These are phyloP conservation scores for Peromyscus attwateri DNA, from an alignment of 2,797 vertebrate genomes.

Conservation along the genomic window DNA sequence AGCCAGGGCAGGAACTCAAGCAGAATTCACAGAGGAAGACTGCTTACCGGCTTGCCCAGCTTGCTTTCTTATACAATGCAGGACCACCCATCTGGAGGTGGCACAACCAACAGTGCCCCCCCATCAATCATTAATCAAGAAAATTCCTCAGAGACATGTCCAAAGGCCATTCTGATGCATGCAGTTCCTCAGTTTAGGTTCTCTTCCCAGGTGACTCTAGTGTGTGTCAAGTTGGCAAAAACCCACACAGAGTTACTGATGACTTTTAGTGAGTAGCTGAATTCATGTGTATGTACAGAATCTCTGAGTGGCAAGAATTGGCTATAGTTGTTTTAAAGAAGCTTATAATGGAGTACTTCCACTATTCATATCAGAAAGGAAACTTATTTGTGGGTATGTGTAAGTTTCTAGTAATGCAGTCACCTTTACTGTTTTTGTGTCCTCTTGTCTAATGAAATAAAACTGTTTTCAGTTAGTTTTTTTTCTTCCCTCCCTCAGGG, in stretches of 20 bases:
- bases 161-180: background rate
- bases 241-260: background rate
- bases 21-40: background rate
- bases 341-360: background rate
- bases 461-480: constrained; percentile 63
- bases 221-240: background rate
- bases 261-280: background rate
- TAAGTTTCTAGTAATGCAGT: background rate
- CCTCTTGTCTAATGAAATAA: constrained; percentile 23
- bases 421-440: background rate
- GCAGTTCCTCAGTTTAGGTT: background rate
- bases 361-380: constrained; percentile 41
- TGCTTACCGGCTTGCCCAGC: background rate
- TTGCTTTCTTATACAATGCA: background rate
- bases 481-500: constrained; percentile 93
- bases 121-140: background rate
- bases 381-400: background rate
- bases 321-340: constrained; percentile 41
- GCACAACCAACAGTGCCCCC: background rate
- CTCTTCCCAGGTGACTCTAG: background rate
- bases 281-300: constrained; percentile 11
- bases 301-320: background rate
- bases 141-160: background rate
- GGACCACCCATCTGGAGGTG: too few species aligned
- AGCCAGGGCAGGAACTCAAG: background rate